Conservation (phyloP, 2,113 vertebrate species). For the Paracanthobrama guichenoti region DNA sequence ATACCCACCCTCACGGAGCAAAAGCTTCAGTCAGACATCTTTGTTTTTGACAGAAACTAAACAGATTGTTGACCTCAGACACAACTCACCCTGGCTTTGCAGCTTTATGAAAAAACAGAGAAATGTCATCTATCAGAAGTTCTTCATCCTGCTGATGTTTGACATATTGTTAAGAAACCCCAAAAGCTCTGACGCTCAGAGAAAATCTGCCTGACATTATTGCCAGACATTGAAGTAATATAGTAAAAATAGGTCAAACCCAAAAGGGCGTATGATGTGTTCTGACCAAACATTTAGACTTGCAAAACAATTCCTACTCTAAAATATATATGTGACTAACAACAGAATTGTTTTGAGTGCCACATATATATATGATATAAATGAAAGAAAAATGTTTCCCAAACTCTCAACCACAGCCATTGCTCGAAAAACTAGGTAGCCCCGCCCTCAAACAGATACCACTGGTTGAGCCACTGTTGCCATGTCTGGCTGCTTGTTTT, state of each 20-base stretch:
- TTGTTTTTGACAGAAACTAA: conserved; percentile 21
- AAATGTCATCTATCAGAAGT: conserved; percentile 11
- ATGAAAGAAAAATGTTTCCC: neutral
- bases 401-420: neutral
- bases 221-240: conserved; percentile 33
- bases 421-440: neutral
- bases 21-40: conserved; percentile 13
- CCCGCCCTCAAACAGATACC: neutral
- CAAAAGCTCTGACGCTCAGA: conserved; percentile 11
- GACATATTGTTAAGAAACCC: conserved; percentile 8
- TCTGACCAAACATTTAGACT: conserved; percentile 2
- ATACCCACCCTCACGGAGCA: neutral
- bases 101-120: conserved; percentile 10
- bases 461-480: neutral
- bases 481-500: neutral
- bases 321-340: conserved; percentile 13
- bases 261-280: conserved; percentile 19
- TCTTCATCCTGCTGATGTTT: neutral
- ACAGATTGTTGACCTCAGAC: conserved; percentile 23
- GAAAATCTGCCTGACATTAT: conserved; percentile 25
- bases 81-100: conserved; percentile 12
- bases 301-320: neutral
- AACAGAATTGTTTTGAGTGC: neutral
- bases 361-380: neutral
- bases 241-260: conserved; percentile 27